Evolutionary conservation across 2,113 vertebrate genomes (phyloP).

Genomic region (Gobius niger): DNA sequence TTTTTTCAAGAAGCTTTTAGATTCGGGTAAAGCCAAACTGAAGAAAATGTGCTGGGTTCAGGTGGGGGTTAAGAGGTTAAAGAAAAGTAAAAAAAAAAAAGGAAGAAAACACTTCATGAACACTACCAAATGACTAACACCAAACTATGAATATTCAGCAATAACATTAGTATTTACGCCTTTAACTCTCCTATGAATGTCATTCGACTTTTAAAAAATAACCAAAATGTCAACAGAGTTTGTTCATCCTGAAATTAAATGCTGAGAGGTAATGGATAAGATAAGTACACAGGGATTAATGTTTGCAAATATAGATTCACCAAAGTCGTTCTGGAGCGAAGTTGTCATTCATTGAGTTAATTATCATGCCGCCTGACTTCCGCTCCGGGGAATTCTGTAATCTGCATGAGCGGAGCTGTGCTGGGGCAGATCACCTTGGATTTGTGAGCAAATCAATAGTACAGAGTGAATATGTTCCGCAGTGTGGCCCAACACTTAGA

Average conservation of each 20-base stretch:
- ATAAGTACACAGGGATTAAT: constrained; percentile 8
- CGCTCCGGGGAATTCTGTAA: constrained; percentile 56
- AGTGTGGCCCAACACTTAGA: constrained; percentile 48
- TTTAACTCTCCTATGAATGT: background rate
- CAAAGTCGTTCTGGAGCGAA: constrained; percentile 32
- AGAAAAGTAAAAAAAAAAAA: background rate
- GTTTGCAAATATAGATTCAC: constrained; percentile 33
- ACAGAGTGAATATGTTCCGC: constrained; percentile 43
- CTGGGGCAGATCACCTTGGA: constrained; percentile 64
- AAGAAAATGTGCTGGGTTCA: too few species aligned
- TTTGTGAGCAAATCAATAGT: constrained; percentile 70
- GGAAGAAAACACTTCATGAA: background rate
- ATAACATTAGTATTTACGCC: background rate
- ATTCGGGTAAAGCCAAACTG: too few species aligned
- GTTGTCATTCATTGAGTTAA: constrained; percentile 54
- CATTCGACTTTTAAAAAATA: constrained; percentile 11
- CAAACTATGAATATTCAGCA: background rate
- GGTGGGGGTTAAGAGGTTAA: too few species aligned
- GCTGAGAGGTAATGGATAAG: constrained; percentile 19
- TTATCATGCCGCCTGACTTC: constrained; percentile 31
- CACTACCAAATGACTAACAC: background rate
- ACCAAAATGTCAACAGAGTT: constrained; percentile 13
- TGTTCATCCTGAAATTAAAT: constrained; percentile 4
- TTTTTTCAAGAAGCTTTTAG: too few species aligned
- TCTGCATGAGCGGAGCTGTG: constrained; percentile 47